Evolutionary conservation across 2,888 invertebrate species (phyloP), one percentile per base, ranked within the genome.

Genomic region (Sturmia bella): DNA sequence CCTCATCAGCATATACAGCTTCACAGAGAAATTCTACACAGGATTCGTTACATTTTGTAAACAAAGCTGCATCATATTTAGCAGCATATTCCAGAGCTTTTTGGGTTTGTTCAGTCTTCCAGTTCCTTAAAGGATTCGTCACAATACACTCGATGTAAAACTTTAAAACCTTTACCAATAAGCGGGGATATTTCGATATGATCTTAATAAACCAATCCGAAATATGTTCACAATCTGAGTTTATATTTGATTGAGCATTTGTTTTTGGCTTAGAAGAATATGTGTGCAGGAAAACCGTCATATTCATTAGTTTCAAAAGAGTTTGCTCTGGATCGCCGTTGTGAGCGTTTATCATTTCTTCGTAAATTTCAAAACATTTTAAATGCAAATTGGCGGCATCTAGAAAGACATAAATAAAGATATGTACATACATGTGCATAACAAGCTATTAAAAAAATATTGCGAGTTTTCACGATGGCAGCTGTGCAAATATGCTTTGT

Each of bases 1-100:
- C 85, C 76, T 91, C 91, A 11, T 90, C 90, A 1, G 90, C 88
- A 63, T 85, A 86, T 0, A 89, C 81, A 1, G 89, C 87, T 11
- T 89, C 85, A 1, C 87, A 84, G 1, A 91, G 82, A 41, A 87
- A 88, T 19, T 87, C 87, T 1, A 89, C 85, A 21, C 90, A 87
- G 1, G 91, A 90, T 73, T 89, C 88, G 59, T 91, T 91, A 50
- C 91, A 91, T 50, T 89, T 90, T n/a, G 88, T 87, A 56, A 87
- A 91, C 2, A 91, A 85, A 0, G 89, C 89, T 0, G 90, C 88
- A 85, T 91, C 91, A 52, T 91, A 91, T 86, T 90, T 89, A 17
- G 90, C 90, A 0, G 89, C 91, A 84, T 90, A 91, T 5, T 88
- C 89, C 24, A 91, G 85, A 12, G 89, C 89, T 1, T 88, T 86